Percentiles rank a stretch among this genome's conserved stretches.
phyloP scores from a whole-genome alignment of 30 jellyfish, hydroid and myxozoan genomes.

The Turritopsis dohrnii region DNA sequence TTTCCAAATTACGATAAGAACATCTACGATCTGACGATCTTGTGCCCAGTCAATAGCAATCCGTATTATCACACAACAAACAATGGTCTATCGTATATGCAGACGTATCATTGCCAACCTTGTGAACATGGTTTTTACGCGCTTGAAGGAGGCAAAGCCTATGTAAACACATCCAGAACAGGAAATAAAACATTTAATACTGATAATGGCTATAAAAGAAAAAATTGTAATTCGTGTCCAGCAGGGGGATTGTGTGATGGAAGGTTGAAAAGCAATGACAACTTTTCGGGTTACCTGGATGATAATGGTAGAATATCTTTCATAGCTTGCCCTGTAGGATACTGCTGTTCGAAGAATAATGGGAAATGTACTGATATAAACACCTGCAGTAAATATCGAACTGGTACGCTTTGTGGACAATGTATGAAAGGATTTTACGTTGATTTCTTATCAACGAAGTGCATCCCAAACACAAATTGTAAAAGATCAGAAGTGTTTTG shows the following conservation, averaged over 20 bases:
- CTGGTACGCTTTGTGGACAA: neutral
- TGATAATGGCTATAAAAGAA: too few relatives aligned
- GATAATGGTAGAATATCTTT: neutral
- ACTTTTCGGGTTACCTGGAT: neutral
- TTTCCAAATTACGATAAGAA: neutral
- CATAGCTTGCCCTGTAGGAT: neutral
- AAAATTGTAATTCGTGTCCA: neutral
- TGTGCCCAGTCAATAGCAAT: neutral
- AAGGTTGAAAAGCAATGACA: neutral
- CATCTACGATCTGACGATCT: too few relatives aligned
- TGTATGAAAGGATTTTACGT: neutral
- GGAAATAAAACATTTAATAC: neutral
- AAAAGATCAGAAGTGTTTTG: neutral
- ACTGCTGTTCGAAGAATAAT: neutral
- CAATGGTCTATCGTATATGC: too few relatives aligned
- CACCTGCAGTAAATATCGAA: neutral
- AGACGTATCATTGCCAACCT: too few relatives aligned
- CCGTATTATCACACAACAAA: neutral
- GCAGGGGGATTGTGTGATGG: neutral
- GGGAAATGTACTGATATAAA: neutral
- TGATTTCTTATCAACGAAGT: neutral
- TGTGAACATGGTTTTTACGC: neutral
- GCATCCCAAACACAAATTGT: neutral
- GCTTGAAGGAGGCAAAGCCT: neutral
- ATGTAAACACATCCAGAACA: neutral